phyloP scores from a whole-genome alignment of 2,797 vertebrate genomes.

The Melanitta fusca region DNA sequence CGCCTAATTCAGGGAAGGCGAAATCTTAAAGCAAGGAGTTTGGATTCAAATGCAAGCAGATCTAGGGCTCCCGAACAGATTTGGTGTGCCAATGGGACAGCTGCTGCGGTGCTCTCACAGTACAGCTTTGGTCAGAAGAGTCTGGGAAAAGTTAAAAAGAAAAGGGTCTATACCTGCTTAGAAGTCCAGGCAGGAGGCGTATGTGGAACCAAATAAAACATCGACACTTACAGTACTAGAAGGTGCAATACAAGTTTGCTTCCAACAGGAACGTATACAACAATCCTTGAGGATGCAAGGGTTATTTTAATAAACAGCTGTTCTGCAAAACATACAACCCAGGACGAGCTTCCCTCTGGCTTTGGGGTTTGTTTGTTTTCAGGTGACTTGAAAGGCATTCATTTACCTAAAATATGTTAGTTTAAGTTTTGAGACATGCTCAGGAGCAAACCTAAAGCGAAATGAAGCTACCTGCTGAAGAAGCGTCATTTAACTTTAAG shows the following conservation, averaged over 20 bases:
- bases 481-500: not conserved
- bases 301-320: not conserved
- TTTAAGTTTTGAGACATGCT: not conserved
- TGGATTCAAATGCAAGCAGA: not conserved
- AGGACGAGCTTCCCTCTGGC: not conserved
- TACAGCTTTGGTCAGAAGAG: not conserved
- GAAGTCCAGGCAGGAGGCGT: not conserved
- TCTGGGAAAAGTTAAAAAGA: not conserved
- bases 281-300: not conserved
- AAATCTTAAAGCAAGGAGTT: not conserved
- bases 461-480: not conserved
- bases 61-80: not conserved
- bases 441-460: not conserved
- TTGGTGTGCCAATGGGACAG: not conserved
- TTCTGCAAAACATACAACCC: not conserved
- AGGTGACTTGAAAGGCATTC: not conserved
- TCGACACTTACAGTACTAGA: not conserved
- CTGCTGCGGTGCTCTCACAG: not conserved
- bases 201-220: not conserved
- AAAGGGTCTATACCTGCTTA: not conserved
- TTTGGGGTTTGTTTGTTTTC: not conserved
- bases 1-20: not conserved
- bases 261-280: not conserved
- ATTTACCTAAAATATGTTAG: not conserved
- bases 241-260: not conserved